These are phyloP conservation scores for Drosophila rufa DNA, from an alignment of 1,140 invertebrate genomes.

Conservation along the genomic window DNA sequence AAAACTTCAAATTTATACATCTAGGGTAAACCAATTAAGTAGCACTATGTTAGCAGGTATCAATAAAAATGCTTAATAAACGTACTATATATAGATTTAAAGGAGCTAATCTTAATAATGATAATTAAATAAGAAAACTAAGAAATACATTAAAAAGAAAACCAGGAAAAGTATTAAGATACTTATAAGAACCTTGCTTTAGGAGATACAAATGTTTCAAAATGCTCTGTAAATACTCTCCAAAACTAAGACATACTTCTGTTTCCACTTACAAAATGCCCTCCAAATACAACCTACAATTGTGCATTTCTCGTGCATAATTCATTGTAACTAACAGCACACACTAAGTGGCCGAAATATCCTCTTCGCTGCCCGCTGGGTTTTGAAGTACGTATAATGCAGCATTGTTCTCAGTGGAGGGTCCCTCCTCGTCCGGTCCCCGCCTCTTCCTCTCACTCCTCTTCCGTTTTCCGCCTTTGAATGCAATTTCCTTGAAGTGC, in stretches of 20 bases:
- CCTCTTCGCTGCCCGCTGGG: slow-evolving; percentile 34
- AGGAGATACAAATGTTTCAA: neutral
- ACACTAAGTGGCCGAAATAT: slow-evolving; percentile 20
- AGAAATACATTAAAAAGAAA: too few species aligned
- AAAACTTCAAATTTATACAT: neutral
- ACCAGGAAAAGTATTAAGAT: neutral
- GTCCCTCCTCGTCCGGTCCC: slow-evolving; percentile 4
- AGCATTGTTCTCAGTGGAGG: slow-evolving; percentile 55
- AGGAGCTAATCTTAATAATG: too few species aligned
- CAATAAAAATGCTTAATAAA: too few species aligned
- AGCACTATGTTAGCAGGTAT: too few species aligned
- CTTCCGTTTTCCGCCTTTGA: slow-evolving; percentile 63
- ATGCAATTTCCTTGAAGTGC: slow-evolving; percentile 67
- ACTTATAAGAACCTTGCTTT: neutral
- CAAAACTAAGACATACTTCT: neutral
- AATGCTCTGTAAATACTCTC: neutral
- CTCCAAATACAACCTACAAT: slow-evolving; percentile 10
- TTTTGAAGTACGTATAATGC: slow-evolving; percentile 46
- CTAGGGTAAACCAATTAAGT: too few species aligned
- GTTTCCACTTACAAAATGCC: neutral
- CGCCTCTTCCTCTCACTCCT: slow-evolving; percentile 8
- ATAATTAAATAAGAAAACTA: too few species aligned
- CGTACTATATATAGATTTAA: too few species aligned
- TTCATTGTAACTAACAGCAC: slow-evolving; percentile 9
- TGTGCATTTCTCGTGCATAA: slow-evolving; percentile 23